A percentile compares a stretch with the other conserved stretches of the same genome.
Evolutionary conservation across 2,888 invertebrate species (phyloP).

Genomic region (Tetragnatha montana): DNA sequence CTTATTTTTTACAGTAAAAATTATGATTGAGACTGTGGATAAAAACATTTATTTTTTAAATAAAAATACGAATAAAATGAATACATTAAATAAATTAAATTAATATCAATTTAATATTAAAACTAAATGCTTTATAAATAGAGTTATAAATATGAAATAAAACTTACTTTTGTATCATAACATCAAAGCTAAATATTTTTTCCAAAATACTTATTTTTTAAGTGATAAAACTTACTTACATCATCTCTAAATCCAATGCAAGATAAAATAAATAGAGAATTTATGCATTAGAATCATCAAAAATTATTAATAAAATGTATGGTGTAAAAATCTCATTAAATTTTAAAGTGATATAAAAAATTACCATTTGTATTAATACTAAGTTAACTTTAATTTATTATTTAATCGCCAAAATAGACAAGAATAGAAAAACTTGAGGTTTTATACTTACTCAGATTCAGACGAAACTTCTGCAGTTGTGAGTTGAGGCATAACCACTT

Average conservation of each 20-base stretch:
- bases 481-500: conserved; percentile 71
- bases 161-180: neutral
- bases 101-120: neutral
- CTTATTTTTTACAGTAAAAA: no score
- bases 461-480: conserved; percentile 71
- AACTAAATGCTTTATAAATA: neutral
- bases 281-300: neutral
- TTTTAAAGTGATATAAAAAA: neutral
- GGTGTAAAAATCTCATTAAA: neutral
- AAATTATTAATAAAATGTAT: neutral
- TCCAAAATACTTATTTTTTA: no score
- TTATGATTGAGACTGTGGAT: no score
- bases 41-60: no score
- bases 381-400: neutral
- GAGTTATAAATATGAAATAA: neutral
- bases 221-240: conserved; percentile 11
- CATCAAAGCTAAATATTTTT: no score
- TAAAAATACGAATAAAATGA: neutral
- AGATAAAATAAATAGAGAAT: neutral
- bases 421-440: neutral
- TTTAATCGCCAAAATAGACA: neutral
- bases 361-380: neutral
- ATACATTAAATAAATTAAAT: neutral
- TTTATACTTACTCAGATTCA: conserved; percentile 72
- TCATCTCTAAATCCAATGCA: conserved; percentile 6